These are phyloP conservation scores for Nothocercus nigrocapillus DNA, from an alignment of 2,113 vertebrate genomes.

Conservation along the genomic window DNA sequence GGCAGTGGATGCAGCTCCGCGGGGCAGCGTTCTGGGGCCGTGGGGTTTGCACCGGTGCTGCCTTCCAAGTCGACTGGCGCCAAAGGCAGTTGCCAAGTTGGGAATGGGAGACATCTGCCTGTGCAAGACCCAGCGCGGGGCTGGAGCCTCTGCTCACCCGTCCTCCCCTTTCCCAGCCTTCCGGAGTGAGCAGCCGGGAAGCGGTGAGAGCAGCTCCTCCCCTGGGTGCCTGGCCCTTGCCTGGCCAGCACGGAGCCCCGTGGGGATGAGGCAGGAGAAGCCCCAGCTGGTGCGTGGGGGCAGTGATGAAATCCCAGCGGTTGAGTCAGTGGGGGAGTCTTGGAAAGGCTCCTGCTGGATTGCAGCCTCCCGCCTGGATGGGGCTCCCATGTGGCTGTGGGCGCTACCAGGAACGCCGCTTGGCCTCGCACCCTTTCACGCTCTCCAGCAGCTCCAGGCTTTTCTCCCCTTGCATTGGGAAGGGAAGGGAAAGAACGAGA, in stretches of 20 bases:
- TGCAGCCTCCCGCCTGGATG: rapidly evolving
- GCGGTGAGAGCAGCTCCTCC: too few species aligned
- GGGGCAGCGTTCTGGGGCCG: too few species aligned
- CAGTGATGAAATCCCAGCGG: not conserved
- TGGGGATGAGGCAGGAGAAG: not conserved
- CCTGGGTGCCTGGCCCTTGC: too few species aligned
- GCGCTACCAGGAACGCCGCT: not conserved
- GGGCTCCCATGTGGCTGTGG: not conserved
- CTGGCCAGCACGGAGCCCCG: not conserved
- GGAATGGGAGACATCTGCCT: too few species aligned
- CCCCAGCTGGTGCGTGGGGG: not conserved
- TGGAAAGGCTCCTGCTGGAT: not conserved
- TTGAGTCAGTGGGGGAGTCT: not conserved
- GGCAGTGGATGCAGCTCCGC: too few species aligned
- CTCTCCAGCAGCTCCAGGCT: not conserved
- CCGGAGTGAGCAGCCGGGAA: too few species aligned
- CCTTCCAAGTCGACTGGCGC: rapidly evolving
- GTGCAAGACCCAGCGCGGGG: too few species aligned
- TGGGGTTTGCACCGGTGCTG: not conserved
- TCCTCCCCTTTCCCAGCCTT: not conserved
- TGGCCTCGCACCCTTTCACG: not conserved
- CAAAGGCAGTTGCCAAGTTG: too few species aligned
- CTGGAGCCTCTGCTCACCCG: too few species aligned
- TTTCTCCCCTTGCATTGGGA: not conserved
- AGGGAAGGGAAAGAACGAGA: not conserved